phyloP scores from a whole-genome alignment of 2,113 vertebrate genomes.

The Pandion haliaetus region DNA sequence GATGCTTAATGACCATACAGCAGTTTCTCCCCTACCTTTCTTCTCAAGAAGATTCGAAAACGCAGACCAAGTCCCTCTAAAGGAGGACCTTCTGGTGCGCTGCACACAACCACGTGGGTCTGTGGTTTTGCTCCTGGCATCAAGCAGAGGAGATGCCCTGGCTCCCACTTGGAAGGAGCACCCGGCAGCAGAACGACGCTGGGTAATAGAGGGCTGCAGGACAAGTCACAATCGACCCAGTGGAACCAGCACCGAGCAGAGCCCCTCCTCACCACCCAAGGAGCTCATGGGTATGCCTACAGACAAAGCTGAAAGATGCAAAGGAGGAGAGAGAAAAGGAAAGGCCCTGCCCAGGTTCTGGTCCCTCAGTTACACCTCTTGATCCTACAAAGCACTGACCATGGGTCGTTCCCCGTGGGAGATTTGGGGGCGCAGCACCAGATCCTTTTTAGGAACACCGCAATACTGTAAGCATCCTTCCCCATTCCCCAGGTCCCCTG shows the following conservation, averaged over 20 bases:
- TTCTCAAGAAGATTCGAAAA: background rate
- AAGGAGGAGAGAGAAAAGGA: background rate
- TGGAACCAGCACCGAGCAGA: background rate
- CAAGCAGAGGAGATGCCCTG: background rate
- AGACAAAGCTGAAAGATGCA: background rate
- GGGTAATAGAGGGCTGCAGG: background rate
- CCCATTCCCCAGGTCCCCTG: accelerated
- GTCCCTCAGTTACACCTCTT: background rate
- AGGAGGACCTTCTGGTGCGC: background rate
- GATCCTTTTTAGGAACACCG: background rate
- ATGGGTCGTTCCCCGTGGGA: accelerated
- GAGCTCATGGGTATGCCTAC: accelerated
- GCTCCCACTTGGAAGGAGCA: accelerated
- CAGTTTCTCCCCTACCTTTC: background rate
- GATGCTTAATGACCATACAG: background rate
- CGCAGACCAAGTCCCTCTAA: background rate
- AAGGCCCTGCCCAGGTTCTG: background rate
- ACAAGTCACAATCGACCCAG: background rate
- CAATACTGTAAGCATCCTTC: background rate
- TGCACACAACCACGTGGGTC: accelerated
- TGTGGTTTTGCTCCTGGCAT: background rate
- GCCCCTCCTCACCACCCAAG: background rate
- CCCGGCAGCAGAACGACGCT: accelerated
- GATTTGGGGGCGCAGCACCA: background rate
- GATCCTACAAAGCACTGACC: background rate